Base-by-base conservation (phyloP, 2,113 vertebrate species). In the Microcebus jonahi region DNA sequence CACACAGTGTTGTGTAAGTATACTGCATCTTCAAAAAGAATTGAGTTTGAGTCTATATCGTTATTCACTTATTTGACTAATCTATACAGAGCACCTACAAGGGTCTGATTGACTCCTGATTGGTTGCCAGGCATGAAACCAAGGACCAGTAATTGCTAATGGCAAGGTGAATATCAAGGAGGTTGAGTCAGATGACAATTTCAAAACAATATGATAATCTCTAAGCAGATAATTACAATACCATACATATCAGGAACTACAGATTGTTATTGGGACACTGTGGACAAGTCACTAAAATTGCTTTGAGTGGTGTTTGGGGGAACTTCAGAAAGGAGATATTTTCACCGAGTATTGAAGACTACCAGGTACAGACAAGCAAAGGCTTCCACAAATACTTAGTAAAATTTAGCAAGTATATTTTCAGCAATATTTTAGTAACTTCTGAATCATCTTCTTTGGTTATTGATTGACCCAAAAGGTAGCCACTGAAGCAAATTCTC, bases 341-440 rank as follows among this genome's bases (percentile, higher is more conserved):
- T 59, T 12, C 67, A 90, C 21, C 31, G 61, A 85, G 50, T 79
- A 20, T 71, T 82, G 59, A 89, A 90, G 48, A 77, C 29, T 76
- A 83, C 14, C 36, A 93, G 29, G 68, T 45, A 87, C n/a, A 67
- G 50, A 90, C 80, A 68, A 87, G 39, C 42, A 93, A 93, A 93
- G 21, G 1, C 61, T 96, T 25, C 57, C 57, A 81, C 20, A 88
- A 59, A 93, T 63, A 71, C 76, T 29, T 42, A 70, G 45, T 61
- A 76, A 59, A 71, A 90, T 15, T 76, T 82, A 77, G 87, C 23
- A 67, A 53, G 21, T 23, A 8, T 77, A 63, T 71, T 76, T 75
- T 70, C 92, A 92, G 48, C 17, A 81, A 59, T 27, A 65, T 65
- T 92, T 92, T 31, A 92, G 59, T 77, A 34, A 92, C n/a, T 83